Conservation (phyloP, 2,888 invertebrate genomes). For the Dichetophora obliterata region DNA sequence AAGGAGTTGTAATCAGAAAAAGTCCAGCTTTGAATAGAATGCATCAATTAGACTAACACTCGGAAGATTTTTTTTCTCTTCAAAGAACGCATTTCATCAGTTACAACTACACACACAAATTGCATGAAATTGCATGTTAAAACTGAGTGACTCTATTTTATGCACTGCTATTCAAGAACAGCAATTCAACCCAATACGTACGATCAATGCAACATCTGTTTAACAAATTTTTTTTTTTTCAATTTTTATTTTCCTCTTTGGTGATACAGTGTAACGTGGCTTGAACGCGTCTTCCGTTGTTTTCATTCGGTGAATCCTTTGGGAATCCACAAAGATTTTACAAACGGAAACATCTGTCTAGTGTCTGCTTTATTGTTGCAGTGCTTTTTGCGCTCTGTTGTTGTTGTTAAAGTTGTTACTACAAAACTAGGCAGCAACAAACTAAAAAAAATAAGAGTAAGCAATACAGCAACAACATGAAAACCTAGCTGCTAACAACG, state of each 20-base stretch:
- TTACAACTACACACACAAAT: not conserved
- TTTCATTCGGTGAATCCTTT: not conserved
- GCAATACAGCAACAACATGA: not conserved
- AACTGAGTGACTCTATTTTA: not conserved
- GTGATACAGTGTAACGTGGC: not conserved
- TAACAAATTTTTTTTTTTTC: not conserved
- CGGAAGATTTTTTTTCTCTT: too few species aligned
- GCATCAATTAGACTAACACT: too few species aligned
- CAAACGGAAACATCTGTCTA: conserved; percentile 67
- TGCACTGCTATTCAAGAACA: not conserved
- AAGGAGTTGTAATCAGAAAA: too few species aligned
- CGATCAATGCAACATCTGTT: conserved; percentile 18
- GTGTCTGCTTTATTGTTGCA: conserved; percentile 39
- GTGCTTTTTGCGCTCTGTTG: conserved; percentile 20
- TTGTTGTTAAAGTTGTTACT: conserved; percentile 20
- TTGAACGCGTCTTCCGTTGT: not conserved
- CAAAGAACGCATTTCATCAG: not conserved
- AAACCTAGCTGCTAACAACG: not conserved
- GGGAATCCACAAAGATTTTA: conserved; percentile 46
- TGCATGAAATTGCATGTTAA: too few species aligned
- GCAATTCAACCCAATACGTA: not conserved
- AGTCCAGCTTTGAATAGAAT: too few species aligned
- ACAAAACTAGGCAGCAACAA: not conserved
- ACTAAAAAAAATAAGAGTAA: not conserved
- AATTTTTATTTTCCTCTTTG: not conserved